Conservation (phyloP, 2,797 vertebrate species). For the Epinephelus awoara region DNA sequence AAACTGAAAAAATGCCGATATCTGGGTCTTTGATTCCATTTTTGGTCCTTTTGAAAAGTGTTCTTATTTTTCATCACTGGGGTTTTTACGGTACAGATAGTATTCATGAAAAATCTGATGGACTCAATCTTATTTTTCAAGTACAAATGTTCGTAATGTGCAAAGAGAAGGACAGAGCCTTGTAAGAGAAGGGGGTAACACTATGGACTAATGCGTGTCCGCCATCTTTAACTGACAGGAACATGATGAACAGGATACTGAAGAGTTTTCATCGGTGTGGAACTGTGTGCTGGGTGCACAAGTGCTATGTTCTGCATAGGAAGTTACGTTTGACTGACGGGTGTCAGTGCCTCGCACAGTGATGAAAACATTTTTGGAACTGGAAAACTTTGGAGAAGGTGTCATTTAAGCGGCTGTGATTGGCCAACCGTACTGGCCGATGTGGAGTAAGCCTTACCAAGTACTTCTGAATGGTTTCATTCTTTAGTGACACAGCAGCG, state of each 20-base stretch:
- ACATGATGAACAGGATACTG: constrained; percentile 41
- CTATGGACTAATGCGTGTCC: constrained; percentile 59
- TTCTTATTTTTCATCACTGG: constrained; percentile 87
- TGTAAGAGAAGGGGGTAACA: constrained; percentile 56
- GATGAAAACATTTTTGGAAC: constrained; percentile 32
- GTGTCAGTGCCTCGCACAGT: constrained; percentile 23
- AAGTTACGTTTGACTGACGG: constrained; percentile 35
- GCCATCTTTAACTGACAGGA: constrained; percentile 55
- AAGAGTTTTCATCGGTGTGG: constrained; percentile 25
- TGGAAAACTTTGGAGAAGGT: constrained; percentile 23
- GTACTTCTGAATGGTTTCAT: constrained; percentile 67
- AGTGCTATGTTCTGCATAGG: constrained; percentile 30
- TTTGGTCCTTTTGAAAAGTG: constrained; percentile 86
- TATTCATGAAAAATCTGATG: constrained; percentile 80
- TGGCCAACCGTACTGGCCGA: constrained; percentile 30
- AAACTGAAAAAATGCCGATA: constrained; percentile 59
- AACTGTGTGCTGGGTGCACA: constrained; percentile 43
- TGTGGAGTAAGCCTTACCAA: constrained; percentile 64
- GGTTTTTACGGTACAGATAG: constrained; percentile 85
- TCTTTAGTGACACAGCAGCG: constrained; percentile 48
- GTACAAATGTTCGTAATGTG: constrained; percentile 72
- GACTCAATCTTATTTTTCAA: constrained; percentile 84
- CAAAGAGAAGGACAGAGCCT: constrained; percentile 60
- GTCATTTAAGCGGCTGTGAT: constrained; percentile 49
- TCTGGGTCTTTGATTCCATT: constrained; percentile 80